A percentile compares a stretch with the other conserved stretches of the same genome.
Conservation (phyloP, 2,113 vertebrate species). For the Rallus limicola region DNA sequence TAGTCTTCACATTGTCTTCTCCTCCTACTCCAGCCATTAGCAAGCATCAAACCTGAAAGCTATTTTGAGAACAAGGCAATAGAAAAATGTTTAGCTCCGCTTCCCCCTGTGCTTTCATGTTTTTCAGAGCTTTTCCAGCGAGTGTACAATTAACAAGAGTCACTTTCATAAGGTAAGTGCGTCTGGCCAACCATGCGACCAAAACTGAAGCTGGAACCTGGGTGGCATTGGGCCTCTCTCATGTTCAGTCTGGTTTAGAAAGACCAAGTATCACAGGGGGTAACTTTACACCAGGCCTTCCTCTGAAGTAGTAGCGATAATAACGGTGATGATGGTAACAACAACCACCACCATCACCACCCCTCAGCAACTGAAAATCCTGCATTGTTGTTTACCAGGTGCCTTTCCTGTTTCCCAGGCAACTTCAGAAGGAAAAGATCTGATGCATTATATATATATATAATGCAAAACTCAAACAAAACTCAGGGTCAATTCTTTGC, state of each 20-base stretch:
- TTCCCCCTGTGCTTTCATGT: not conserved
- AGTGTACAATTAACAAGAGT: not conserved
- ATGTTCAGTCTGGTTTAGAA: not conserved
- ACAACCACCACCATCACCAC: rapidly evolving
- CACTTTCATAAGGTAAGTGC: not conserved
- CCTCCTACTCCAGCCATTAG: not conserved
- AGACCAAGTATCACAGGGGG: not conserved
- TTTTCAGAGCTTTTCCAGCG: not conserved
- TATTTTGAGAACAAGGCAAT: not conserved
- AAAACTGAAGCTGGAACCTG: not conserved
- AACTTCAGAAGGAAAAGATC: not conserved
- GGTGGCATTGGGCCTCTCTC: not conserved
- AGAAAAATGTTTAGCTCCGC: not conserved
- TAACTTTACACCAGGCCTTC: not conserved
- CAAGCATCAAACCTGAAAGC: not conserved
- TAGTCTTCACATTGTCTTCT: not conserved
- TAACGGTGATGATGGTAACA: not conserved
- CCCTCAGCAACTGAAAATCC: not conserved
- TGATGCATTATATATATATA: not conserved
- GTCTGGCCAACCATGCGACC: rapidly evolving
- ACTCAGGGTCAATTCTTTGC: not conserved
- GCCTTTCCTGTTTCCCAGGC: constrained; percentile 8
- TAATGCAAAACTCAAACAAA: not conserved
- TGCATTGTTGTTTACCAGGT: not conserved
- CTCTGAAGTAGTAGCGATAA: not conserved